Percentiles rank a stretch among this genome's conserved stretches.
Evolutionary conservation across 2,797 vertebrate species (phyloP).

Genomic region (Danionella dracula): DNA sequence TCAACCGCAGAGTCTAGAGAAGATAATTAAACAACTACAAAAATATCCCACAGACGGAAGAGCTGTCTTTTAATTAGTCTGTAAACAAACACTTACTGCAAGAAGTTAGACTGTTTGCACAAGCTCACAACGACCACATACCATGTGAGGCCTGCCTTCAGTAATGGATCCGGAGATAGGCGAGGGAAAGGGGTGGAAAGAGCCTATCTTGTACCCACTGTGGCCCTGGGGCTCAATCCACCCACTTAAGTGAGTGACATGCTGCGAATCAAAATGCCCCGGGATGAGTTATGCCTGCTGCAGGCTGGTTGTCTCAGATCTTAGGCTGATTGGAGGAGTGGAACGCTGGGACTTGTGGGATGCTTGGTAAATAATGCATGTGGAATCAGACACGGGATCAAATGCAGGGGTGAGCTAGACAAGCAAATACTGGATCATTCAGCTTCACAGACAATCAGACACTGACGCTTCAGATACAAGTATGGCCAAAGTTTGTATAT

Average conservation of each 20-base stretch:
- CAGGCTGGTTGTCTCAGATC: slow-evolving; percentile 11
- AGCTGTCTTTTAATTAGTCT: slow-evolving; percentile 15
- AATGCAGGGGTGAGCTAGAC: slow-evolving; percentile 7
- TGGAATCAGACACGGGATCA: slow-evolving; percentile 23
- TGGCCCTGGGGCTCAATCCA: neutral
- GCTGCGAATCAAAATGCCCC: slow-evolving; percentile 4
- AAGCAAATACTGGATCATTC: neutral
- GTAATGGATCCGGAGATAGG: neutral
- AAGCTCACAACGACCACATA: neutral
- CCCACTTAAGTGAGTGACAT: neutral
- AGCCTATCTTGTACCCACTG: neutral
- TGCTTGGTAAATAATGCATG: slow-evolving; percentile 35
- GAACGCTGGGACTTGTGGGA: neutral
- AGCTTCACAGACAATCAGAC: neutral
- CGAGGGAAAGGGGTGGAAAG: neutral
- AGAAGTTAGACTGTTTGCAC: neutral
- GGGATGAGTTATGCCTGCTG: neutral
- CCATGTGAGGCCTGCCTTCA: neutral
- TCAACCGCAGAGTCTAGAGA: neutral
- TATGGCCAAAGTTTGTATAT: no score
- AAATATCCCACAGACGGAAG: neutral
- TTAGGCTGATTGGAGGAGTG: neutral
- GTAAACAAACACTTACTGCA: neutral
- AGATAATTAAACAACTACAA: slow-evolving; percentile 1
- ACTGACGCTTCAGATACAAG: neutral